A percentile compares a stretch with the other conserved stretches of the same genome.
These are phyloP conservation scores for Plebejus argus DNA, from an alignment of 2,888 invertebrate genomes.

Conservation along the genomic window DNA sequence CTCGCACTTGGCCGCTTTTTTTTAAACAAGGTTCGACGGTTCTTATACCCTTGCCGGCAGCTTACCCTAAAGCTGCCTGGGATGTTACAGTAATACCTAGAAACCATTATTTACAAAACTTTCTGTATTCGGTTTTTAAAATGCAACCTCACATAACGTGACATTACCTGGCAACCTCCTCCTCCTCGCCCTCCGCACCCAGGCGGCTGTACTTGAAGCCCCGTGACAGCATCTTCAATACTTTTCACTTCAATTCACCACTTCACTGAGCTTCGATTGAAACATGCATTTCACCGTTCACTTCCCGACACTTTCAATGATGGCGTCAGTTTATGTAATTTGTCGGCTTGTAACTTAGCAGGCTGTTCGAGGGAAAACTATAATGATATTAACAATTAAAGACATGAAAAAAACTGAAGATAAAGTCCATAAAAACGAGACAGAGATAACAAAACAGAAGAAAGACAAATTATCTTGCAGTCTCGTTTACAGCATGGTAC, in stretches of 20 bases:
- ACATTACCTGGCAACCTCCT: slow-evolving; percentile 56
- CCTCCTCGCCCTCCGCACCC: slow-evolving; percentile 58
- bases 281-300: slow-evolving; percentile 30
- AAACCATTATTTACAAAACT: neutral
- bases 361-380: neutral
- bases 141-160: neutral
- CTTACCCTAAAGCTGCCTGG: no score
- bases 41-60: no score
- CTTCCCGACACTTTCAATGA: neutral
- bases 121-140: neutral
- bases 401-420: neutral
- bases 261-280: neutral
- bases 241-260: slow-evolving; percentile 40
- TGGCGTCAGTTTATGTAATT: neutral
- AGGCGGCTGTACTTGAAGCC: slow-evolving; percentile 62
- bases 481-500: no score
- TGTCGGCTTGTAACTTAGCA: neutral
- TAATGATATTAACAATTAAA: neutral
- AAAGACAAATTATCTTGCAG: neutral
- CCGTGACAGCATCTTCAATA: slow-evolving; percentile 56
- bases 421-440: neutral
- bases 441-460: neutral
- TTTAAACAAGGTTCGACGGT: no score
- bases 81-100: neutral
- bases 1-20: no score